These are phyloP conservation scores for Platyscapa corneri DNA, from an alignment of 1,140 invertebrate species.

Conservation along the genomic window DNA sequence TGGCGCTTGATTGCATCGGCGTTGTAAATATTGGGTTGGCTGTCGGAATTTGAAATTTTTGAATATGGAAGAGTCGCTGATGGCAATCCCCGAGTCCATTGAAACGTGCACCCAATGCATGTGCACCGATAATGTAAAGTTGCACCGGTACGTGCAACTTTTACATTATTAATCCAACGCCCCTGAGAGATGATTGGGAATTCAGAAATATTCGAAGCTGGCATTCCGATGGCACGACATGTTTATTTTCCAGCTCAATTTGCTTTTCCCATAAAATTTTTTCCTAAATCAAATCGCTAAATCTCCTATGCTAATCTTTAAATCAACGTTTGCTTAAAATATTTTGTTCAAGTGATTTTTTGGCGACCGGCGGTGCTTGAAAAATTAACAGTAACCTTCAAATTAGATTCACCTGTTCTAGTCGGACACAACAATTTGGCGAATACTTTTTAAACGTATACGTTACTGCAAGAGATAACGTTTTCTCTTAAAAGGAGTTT, in stretches of 20 bases:
- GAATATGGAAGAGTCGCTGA: neutral
- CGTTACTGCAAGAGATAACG: too few relatives aligned
- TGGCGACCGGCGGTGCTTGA: too few relatives aligned
- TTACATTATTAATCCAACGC: neutral
- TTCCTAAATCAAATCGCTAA: too few relatives aligned
- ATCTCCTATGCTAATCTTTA: too few relatives aligned
- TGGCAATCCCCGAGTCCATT: neutral
- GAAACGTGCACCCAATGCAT: neutral
- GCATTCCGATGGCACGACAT: neutral
- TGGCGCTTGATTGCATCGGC: neutral
- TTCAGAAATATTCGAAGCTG: neutral
- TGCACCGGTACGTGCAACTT: neutral
- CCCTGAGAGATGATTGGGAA: slow-evolving; percentile 11
- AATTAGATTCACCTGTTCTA: too few relatives aligned
- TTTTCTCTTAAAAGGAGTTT: too few relatives aligned
- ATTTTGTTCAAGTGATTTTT: too few relatives aligned
- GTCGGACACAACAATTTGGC: too few relatives aligned
- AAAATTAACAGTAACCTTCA: too few relatives aligned
- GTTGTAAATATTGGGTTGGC: neutral
- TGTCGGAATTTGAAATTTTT: slow-evolving; percentile 11
- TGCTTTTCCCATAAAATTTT: neutral
- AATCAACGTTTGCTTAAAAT: too few relatives aligned
- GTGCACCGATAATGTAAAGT: too few relatives aligned
- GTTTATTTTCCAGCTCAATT: neutral
- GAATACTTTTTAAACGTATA: too few relatives aligned